Evolutionary conservation across 2,797 vertebrate genomes (phyloP), one percentile per base, ranked within the genome.

Genomic region (Zalophus californianus): DNA sequence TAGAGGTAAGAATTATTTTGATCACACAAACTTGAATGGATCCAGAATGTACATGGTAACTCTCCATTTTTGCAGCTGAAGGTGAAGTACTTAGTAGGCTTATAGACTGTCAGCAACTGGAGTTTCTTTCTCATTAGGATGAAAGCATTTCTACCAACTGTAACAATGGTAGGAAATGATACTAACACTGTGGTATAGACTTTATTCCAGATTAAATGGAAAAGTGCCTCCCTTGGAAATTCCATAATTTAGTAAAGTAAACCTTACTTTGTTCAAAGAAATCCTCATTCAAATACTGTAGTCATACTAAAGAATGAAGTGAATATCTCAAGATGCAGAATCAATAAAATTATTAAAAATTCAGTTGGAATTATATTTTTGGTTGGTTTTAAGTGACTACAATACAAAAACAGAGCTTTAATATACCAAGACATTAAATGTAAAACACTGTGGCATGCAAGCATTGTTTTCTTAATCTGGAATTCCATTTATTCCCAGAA

Each of bases 271-370:
- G 18, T 82, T 23, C 52, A 90, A 84, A 92, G 25, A 68, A 72
- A 92, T 90, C 5, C 72, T 88, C 48, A 85, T 44, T 54, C 41
- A 92, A 72, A 77, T 14, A 68, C 12, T 66, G 7, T 52, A 52
- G 50, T 44, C 54, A 91, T 11, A 68, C 1, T 79, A 15, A 90
- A 90, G 85, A 92, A 94, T 86, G 5, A 93, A 70, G 21, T 18
- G 12, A 97, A 70, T 20, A 75, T 44, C 85, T 95, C 9, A 82
- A 93, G 18, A 94, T 41, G 25, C 2, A 80, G 64, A 73, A 48
- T 52, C 32, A 66, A n/a, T 73, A 75, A 96, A 94, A 88, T 78
- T 27, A 90, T 16, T 90, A 60, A 80, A 92, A 78, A 86, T 70
- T 54, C 21, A 64, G 4, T 77, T 92, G 64, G 38, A 41, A 86